Evolutionary conservation across 2,888 invertebrate genomes (phyloP), one percentile per base, ranked within the genome.

Genomic region (Noctua comes): DNA sequence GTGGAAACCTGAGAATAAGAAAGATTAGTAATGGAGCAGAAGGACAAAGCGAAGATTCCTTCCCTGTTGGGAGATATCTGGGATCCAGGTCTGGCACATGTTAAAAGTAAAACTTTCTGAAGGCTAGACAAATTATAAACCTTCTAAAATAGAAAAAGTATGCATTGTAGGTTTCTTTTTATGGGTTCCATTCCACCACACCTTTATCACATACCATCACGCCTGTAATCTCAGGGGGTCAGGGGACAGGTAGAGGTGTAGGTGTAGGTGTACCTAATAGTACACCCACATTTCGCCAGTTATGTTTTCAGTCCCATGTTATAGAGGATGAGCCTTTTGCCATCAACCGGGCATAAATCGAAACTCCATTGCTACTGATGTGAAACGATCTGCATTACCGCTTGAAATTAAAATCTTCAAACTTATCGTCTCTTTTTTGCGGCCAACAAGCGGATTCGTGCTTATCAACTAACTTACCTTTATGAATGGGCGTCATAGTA

Each of bases 401-500:
- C 24, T 31, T n/a, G n/a, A n/a, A n/a, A n/a, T n/a, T n/a, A 24
- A 24, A 24, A 11, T 64, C 5, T 64, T 36, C 31, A 65, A 65
- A n/a, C 13, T 48, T 21, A 73, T 48, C 18, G n/a, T n/a, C 4
- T 24, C 11, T 73, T 65, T 18, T 43, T 59, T 27, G 16, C 40
- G 31, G 8, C 1, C 4, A 27, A 59, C 16, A 27, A 16, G 8
- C 27, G 18, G 8, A 46, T 6, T 54, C 36, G 8, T 21, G 11
- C 13, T 18, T 21, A n/a, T 66, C 27, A 16, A 27, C 2, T 27
- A 7, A 24, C 70, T 85, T 87, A 97, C 98, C 98, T 97, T 98
- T 98, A 91, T 98, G 98, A 76, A 99, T 98, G 2, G 99, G 99
- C 0, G 99, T 99, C 97, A 99, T 98, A 0, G 99, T 99, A 73